phyloP scores from a whole-genome alignment of 1,140 invertebrate genomes.

The Saccostrea cuccullata region DNA sequence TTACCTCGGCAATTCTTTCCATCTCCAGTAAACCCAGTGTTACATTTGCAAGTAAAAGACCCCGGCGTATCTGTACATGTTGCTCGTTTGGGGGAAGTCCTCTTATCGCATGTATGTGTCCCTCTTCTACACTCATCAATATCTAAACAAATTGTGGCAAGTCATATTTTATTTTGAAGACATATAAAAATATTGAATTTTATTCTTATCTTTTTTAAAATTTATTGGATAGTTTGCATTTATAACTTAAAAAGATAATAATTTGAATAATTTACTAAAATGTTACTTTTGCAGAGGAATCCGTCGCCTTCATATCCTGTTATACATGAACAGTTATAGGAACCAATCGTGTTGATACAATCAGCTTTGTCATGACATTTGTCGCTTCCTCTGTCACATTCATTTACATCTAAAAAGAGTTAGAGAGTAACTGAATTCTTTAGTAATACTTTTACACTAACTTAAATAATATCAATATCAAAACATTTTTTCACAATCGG shows the following conservation, averaged over 20 bases:
- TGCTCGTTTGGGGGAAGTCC: not conserved
- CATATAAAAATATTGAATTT: too few relatives aligned
- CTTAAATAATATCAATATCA: too few relatives aligned
- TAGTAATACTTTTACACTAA: too few relatives aligned
- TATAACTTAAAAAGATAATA: too few relatives aligned
- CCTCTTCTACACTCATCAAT: not conserved
- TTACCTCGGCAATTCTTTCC: not conserved
- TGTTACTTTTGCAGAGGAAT: conserved; percentile 45
- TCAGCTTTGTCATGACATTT: conserved; percentile 52
- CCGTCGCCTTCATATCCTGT: conserved; percentile 57
- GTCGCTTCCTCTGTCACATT: conserved; percentile 61
- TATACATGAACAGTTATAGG: conserved; percentile 65
- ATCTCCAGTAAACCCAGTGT: not conserved
- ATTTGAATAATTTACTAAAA: too few relatives aligned
- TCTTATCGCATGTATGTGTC: conserved; percentile 1
- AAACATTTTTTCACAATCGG: too few relatives aligned
- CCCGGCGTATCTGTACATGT: not conserved
- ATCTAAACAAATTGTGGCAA: not conserved
- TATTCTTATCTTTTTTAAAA: too few relatives aligned
- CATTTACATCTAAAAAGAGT: conserved; percentile 63
- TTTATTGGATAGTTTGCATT: too few relatives aligned
- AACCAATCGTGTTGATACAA: conserved; percentile 64
- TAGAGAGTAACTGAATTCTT: not conserved
- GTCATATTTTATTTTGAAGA: too few relatives aligned
- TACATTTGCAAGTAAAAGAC: conserved; percentile 11